Percentiles rank a stretch among this genome's conserved stretches.
These are phyloP conservation scores for Pogonus chalceus DNA, from an alignment of 1,140 invertebrate genomes.

Conservation along the genomic window DNA sequence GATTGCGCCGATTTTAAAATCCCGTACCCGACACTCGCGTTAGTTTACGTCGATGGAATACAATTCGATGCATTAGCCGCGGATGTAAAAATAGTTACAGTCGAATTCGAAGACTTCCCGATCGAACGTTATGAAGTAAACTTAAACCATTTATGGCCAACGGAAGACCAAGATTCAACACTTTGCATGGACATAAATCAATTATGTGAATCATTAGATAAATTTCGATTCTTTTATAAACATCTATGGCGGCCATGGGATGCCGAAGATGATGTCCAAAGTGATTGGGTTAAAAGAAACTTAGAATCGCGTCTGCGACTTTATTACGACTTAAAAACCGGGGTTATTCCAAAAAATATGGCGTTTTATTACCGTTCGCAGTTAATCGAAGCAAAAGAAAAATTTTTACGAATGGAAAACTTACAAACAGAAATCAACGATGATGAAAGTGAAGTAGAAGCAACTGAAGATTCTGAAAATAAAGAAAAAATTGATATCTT, in stretches of 20 bases:
- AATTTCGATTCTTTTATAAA: conserved; percentile 41
- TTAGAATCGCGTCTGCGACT: conserved; percentile 40
- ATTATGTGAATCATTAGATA: conserved; percentile 36
- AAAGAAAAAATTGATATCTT: too few relatives aligned
- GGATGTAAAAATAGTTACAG: conserved; percentile 36
- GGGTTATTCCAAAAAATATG: conserved; percentile 33
- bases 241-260: conserved; percentile 50
- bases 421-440: too few relatives aligned
- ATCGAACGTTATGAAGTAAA: conserved; percentile 41
- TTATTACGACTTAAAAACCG: conserved; percentile 41
- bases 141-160: conserved; percentile 42
- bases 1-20: conserved; percentile 42
- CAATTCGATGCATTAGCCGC: conserved; percentile 37
- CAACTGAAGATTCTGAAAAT: too few relatives aligned
- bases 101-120: conserved; percentile 42
- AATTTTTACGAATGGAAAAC: too few relatives aligned
- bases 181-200: conserved; percentile 28
- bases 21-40: conserved; percentile 43
- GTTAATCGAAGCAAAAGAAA: conserved; percentile 36
- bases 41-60: conserved; percentile 37
- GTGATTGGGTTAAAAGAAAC: conserved; percentile 40
- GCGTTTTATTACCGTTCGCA: conserved; percentile 38
- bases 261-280: conserved; percentile 40
- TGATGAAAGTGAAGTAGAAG: too few relatives aligned
- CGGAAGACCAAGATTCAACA: conserved; percentile 36